phyloP scores from a whole-genome alignment of 92 coral and sea anemone species.

The Desmophyllum pertusum region DNA sequence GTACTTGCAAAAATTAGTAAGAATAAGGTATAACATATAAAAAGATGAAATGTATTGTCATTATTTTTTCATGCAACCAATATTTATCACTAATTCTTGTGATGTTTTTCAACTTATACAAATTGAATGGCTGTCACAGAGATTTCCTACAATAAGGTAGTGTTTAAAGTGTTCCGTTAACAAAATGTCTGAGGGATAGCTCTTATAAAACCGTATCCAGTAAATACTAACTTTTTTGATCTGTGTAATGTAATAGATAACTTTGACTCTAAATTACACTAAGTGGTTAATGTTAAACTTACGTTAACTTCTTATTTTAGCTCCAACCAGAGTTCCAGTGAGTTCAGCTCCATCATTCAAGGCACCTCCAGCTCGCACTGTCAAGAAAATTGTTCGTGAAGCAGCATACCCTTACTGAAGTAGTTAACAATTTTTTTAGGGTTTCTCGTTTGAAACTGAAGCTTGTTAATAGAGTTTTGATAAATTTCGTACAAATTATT shows the following conservation, averaged over 20 bases:
- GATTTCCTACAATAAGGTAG: not conserved
- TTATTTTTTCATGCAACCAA: too few relatives aligned
- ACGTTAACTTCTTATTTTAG: slow-evolving; percentile 80
- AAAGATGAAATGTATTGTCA: too few relatives aligned
- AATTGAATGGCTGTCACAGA: not conserved
- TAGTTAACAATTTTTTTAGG: slow-evolving; percentile 12
- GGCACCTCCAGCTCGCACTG: slow-evolving; percentile 85
- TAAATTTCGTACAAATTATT: slow-evolving; percentile 21
- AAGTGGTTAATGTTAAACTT: slow-evolving; percentile 31
- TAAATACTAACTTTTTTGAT: not conserved
- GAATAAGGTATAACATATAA: too few relatives aligned
- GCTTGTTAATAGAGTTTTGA: slow-evolving; percentile 17
- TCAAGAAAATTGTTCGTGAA: slow-evolving; percentile 95
- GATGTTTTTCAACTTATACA: not conserved
- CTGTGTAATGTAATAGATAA: not conserved
- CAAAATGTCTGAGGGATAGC: not conserved
- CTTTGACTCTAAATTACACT: not conserved
- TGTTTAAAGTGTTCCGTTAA: not conserved
- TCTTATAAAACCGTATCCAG: not conserved
- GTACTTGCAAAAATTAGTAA: too few relatives aligned
- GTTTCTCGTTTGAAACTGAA: slow-evolving; percentile 27
- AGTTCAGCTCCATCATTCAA: slow-evolving; percentile 79
- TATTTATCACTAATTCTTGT: too few relatives aligned
- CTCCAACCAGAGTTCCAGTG: slow-evolving; percentile 81
- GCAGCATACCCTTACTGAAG: slow-evolving; percentile 91